Conservation (phyloP, 2,888 invertebrate genomes). For the Tenthredo livida region DNA sequence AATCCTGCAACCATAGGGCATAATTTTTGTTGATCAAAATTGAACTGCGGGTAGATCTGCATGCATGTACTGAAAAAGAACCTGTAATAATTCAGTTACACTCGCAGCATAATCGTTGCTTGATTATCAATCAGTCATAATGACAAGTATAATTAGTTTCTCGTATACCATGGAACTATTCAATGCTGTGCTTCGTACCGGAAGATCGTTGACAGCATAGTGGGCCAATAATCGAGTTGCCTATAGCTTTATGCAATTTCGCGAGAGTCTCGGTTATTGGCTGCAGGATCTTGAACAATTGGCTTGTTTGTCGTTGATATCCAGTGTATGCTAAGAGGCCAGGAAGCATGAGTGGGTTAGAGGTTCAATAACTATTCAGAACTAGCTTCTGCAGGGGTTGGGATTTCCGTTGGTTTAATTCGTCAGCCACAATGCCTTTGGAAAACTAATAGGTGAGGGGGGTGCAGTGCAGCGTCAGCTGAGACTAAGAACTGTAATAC, state of each 20-base stretch:
- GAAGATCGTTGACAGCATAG: neutral
- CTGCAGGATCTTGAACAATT: constrained; percentile 20
- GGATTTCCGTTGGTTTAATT: neutral
- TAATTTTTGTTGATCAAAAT: no score
- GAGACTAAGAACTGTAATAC: constrained; percentile 4
- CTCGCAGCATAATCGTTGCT: neutral
- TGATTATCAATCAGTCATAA: neutral
- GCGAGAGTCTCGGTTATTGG: neutral
- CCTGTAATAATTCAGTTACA: neutral
- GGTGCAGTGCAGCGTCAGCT: constrained; percentile 5
- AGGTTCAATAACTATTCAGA: constrained; percentile 25
- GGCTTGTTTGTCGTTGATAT: constrained; percentile 27
- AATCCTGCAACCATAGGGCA: no score
- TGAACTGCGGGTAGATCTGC: no score
- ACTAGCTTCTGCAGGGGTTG: neutral
- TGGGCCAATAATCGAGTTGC: constrained; percentile 1
- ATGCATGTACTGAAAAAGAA: no score
- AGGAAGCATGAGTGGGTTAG: neutral
- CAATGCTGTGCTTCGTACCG: neutral
- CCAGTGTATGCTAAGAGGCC: neutral
- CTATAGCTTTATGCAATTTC: constrained; percentile 32
- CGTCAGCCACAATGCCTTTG: neutral
- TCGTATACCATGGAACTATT: neutral
- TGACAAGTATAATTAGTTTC: neutral
- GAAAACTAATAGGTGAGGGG: neutral